Evolutionary conservation across 2,888 invertebrate genomes (phyloP).

Genomic region (Actias luna): DNA sequence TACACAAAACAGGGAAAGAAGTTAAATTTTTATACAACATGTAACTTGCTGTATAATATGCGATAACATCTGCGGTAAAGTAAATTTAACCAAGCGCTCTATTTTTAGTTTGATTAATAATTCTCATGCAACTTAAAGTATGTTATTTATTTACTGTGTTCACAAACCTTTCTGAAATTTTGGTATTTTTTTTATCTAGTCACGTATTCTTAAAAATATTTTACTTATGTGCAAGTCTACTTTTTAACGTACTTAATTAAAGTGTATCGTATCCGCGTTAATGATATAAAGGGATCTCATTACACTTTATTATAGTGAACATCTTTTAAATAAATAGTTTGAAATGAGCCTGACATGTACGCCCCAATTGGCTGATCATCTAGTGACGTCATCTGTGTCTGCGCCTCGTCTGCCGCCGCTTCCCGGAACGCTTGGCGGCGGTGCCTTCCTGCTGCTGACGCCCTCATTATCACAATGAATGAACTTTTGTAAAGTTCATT

Average conservation of each 20-base stretch:
- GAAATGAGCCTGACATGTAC: slow-evolving; percentile 49
- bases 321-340: slow-evolving; percentile 33
- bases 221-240: neutral
- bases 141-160: neutral
- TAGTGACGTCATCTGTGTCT: slow-evolving; percentile 72
- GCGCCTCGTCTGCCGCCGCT: slow-evolving; percentile 71
- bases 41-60: neutral
- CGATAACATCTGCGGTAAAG: neutral
- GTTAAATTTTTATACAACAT: neutral
- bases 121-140: neutral
- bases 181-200: neutral
- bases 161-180: neutral
- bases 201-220: slow-evolving; percentile 2
- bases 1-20: neutral
- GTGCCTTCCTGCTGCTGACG: slow-evolving; percentile 62
- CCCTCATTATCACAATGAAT: slow-evolving; percentile 65
- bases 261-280: slow-evolving; percentile 9
- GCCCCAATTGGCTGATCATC: slow-evolving; percentile 66
- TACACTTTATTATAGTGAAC: slow-evolving; percentile 21
- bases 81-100: neutral
- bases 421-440: slow-evolving; percentile 71
- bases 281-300: neutral
- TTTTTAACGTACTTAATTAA: neutral
- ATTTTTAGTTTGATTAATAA: neutral
- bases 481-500: slow-evolving; percentile 42